Evolutionary conservation across 2,113 vertebrate species (phyloP).

Genomic region (Cyanoliseus patagonus): DNA sequence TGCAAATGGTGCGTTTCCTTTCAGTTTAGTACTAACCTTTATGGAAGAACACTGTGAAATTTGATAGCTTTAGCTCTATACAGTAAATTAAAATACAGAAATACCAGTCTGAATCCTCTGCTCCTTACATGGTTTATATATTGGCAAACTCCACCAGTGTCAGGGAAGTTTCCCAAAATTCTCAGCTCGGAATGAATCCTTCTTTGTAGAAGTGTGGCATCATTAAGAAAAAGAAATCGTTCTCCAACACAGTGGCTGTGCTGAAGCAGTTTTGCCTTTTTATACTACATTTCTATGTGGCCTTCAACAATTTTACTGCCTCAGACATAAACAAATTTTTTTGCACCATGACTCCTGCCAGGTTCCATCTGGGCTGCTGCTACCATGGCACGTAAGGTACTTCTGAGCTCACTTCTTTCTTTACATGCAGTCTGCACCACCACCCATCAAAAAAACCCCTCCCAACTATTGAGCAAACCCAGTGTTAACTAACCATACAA

Average conservation of each 20-base stretch:
- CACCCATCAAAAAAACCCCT: background rate
- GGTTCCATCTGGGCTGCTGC: background rate
- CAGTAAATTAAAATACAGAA: constrained; percentile 34
- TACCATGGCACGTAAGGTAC: background rate
- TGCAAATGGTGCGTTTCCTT: constrained; percentile 1
- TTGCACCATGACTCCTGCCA: background rate
- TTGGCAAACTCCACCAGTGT: background rate
- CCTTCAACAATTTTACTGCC: constrained; percentile 23
- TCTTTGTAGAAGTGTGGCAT: constrained; percentile 50
- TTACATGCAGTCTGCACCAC: background rate
- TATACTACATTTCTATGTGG: background rate
- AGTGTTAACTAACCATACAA: background rate
- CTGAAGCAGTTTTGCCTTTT: constrained; percentile 22
- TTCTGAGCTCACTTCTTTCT: constrained; percentile 15
- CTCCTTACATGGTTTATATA: background rate
- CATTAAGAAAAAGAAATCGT: constrained; percentile 10
- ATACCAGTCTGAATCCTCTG: constrained; percentile 13
- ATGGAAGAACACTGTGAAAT: background rate
- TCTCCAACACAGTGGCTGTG: background rate
- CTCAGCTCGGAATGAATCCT: constrained; percentile 52
- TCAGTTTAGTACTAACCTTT: constrained; percentile 8
- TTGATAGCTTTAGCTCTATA: constrained; percentile 4
- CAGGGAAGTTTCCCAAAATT: constrained; percentile 52
- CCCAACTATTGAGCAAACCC: background rate
- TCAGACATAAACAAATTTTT: constrained; percentile 33